These are phyloP conservation scores for Phoenicopterus ruber DNA, from an alignment of 2,113 vertebrate genomes.

Conservation along the genomic window DNA sequence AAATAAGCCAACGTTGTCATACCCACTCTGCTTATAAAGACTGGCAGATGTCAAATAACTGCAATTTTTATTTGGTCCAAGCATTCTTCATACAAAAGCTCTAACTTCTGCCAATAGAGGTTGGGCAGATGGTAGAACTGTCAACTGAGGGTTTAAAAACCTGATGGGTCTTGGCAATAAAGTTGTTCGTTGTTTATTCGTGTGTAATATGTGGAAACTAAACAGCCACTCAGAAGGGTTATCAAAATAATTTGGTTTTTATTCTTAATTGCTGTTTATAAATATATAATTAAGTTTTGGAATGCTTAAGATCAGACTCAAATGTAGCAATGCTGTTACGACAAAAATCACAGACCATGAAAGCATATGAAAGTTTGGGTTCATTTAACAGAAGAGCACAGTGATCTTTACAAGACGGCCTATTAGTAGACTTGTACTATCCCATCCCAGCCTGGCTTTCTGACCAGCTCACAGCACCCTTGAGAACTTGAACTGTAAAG, in stretches of 20 bases:
- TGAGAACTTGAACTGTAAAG: not conserved
- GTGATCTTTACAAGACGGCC: not conserved
- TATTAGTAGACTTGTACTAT: not conserved
- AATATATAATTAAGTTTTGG: conserved; percentile 8
- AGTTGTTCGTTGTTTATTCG: conserved; percentile 40
- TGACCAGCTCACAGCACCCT: not conserved
- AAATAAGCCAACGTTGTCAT: not conserved
- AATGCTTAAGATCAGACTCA: not conserved
- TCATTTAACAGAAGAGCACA: not conserved
- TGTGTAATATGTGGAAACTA: conserved; percentile 60
- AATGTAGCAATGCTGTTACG: conserved; percentile 5
- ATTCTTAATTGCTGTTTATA: conserved; percentile 10
- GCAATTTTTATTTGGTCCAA: conserved; percentile 27
- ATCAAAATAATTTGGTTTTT: not conserved
- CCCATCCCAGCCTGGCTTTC: not conserved
- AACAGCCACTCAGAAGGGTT: conserved; percentile 31
- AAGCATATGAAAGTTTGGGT: not conserved
- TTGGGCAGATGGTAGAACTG: conserved; percentile 61
- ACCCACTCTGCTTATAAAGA: not conserved
- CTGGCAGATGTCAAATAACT: conserved; percentile 19
- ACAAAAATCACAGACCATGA: not conserved
- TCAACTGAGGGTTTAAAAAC: conserved; percentile 49
- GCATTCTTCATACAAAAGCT: conserved; percentile 30
- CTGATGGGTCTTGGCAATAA: conserved; percentile 57
- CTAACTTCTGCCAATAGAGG: conserved; percentile 5